Evolutionary conservation across 1,140 invertebrate genomes (phyloP), one percentile per base, ranked within the genome.

Genomic region (Drosophila navojoa): DNA sequence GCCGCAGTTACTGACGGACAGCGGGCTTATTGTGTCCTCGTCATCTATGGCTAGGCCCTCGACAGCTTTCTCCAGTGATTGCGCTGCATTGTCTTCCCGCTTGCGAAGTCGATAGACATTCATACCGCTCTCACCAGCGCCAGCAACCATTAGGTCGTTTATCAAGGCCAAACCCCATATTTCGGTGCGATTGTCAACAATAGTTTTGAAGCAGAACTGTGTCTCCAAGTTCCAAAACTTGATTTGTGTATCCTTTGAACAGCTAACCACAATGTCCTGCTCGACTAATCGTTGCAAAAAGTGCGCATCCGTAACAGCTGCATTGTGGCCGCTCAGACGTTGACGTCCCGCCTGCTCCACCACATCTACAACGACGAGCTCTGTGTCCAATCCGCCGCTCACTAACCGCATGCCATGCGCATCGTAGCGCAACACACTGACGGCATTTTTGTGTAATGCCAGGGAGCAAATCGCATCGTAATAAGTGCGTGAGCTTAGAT

Each of bases 211-310:
- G 92, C 98, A 99, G 90, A 98, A 97, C 82, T 98, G 96, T 22
- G 96, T 98, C 71, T 97, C 95, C 59, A 99, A 92, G 93, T 99
- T 97, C 98, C 98, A 99, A 91, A 99, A 98, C 91, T 99, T 99
- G 0, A 99, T 94, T 92, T 97, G 97, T 13, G 96, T 96, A 92
- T 99, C 99, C 92, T 98, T 98, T 2, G 98, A 99, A 57, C 96
- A 95, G 74, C 98, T 97, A 9, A 99, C 94, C 76, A 98, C 95
- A 81, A 98, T 95, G 44, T 94, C 93, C 29, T 93, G 91, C 55
- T 90, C 84, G 9, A 81, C 89, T 5, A 91, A 49, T 32, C 94
- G 92, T 27, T 95, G 94, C 85, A 99, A 94, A 90, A 99, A 99
- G 10, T 93, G 86, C 0, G 97, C 93, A 93, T 97, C 95, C 0